Evolutionary conservation across 2,113 vertebrate genomes (phyloP).

Genomic region (Barbus barbus): DNA sequence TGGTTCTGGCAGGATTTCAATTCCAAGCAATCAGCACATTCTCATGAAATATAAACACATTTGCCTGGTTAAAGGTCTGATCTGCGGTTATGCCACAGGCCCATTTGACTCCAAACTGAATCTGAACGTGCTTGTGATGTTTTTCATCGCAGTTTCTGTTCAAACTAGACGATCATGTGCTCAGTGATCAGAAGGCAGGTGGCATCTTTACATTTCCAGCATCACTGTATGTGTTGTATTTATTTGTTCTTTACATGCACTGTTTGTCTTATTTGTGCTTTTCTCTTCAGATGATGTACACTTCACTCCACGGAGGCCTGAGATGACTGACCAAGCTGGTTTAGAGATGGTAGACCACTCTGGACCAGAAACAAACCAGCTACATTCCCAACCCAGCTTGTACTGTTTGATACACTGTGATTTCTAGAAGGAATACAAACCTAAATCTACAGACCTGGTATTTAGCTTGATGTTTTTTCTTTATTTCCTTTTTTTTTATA

Average conservation of each 20-base stretch:
- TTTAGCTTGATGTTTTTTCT: too few species aligned
- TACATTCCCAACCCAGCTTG: too few species aligned
- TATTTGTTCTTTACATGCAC: not conserved
- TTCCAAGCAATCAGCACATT: not conserved
- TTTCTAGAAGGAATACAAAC: too few species aligned
- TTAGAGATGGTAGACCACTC: not conserved
- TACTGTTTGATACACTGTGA: too few species aligned
- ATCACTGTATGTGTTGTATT: too few species aligned
- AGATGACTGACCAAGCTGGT: not conserved
- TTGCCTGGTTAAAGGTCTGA: slow-evolving; percentile 5
- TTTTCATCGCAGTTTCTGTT: not conserved
- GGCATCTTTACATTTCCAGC: too few species aligned
- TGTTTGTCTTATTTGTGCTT: too few species aligned
- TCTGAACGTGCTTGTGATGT: not conserved
- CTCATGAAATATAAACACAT: not conserved
- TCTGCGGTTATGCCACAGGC: not conserved
- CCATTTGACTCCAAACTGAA: not conserved
- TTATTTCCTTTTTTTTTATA: too few species aligned
- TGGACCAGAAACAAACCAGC: not conserved
- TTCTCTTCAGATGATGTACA: too few species aligned
- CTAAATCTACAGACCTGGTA: too few species aligned
- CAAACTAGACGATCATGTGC: too few species aligned
- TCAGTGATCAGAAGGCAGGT: too few species aligned
- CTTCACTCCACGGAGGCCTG: not conserved
- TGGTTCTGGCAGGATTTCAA: not conserved